Percentiles rank a stretch among this genome's conserved stretches.
These are phyloP conservation scores for Sweltsa coloradensis DNA, from an alignment of 1,140 invertebrate species.

Conservation along the genomic window DNA sequence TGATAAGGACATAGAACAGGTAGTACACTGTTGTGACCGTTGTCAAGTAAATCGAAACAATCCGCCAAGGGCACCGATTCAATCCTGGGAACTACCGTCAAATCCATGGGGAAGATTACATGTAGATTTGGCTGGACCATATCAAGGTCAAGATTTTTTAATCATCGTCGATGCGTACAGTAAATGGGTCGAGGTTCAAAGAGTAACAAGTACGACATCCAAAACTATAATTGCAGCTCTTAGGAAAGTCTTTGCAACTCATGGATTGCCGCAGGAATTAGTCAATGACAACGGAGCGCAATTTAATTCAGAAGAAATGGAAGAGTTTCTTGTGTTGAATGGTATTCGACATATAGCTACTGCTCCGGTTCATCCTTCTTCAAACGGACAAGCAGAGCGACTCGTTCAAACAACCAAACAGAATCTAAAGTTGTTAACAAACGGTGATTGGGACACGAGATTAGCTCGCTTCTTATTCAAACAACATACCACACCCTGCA, in stretches of 20 bases:
- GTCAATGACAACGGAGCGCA: conserved; percentile 15
- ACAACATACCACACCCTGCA: not conserved
- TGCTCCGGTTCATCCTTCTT: conserved; percentile 24
- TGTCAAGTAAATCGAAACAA: conserved; percentile 22
- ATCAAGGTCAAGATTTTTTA: conserved; percentile 19
- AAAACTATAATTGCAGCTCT: not conserved
- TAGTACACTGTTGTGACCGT: conserved; percentile 29
- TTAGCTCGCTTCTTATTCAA: not conserved
- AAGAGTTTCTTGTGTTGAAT: conserved; percentile 21
- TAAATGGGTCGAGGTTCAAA: conserved; percentile 24
- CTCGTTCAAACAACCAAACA: conserved; percentile 9
- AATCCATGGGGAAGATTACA: conserved; percentile 20
- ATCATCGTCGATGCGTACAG: conserved; percentile 25
- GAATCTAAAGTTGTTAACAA: not conserved
- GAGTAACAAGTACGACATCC: conserved; percentile 3
- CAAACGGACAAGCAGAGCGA: conserved; percentile 27
- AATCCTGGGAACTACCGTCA: conserved; percentile 1
- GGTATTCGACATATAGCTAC: conserved; percentile 22
- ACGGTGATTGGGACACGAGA: not conserved
- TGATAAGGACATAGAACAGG: conserved; percentile 31
- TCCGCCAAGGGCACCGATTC: conserved; percentile 6
- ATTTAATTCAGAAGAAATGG: conserved; percentile 20
- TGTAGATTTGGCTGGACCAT: conserved; percentile 26
- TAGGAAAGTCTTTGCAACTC: not conserved
- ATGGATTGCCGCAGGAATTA: conserved; percentile 12